A percentile compares a stretch with the other conserved stretches of the same genome.
phyloP scores from a whole-genome alignment of 1,140 invertebrate genomes.

The Diachasmimorpha longicaudata region DNA sequence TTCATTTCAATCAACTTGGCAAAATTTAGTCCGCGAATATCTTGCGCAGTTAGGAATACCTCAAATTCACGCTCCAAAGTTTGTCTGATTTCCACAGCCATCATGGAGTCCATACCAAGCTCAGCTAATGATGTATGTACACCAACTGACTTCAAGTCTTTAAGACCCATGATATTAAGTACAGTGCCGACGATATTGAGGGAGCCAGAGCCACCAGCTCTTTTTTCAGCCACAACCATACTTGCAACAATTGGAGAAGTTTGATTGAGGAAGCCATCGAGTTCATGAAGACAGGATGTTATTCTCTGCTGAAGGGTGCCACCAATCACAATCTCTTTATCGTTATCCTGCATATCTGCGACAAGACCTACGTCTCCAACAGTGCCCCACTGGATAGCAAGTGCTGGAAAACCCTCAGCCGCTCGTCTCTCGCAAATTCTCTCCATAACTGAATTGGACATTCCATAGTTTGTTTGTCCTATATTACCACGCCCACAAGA shows the following conservation, averaged over 20 bases:
- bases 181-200: slow-evolving; percentile 59
- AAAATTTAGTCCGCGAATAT: slow-evolving; percentile 70
- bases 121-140: slow-evolving; percentile 72
- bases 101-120: slow-evolving; percentile 82
- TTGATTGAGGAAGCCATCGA: slow-evolving; percentile 68
- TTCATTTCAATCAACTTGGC: slow-evolving; percentile 64
- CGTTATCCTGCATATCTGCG: slow-evolving; percentile 70
- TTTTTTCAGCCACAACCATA: slow-evolving; percentile 69
- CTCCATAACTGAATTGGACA: slow-evolving; percentile 69
- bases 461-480: slow-evolving; percentile 80
- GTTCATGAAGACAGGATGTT: slow-evolving; percentile 65
- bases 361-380: slow-evolving; percentile 67
- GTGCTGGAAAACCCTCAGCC: slow-evolving; percentile 61
- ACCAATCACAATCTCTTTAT: slow-evolving; percentile 66
- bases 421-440: slow-evolving; percentile 65
- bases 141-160: slow-evolving; percentile 66
- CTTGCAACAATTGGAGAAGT: slow-evolving; percentile 67
- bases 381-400: slow-evolving; percentile 69
- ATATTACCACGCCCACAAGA: slow-evolving; percentile 78
- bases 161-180: slow-evolving; percentile 60
- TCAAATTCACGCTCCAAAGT: slow-evolving; percentile 77
- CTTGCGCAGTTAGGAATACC: slow-evolving; percentile 72
- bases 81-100: slow-evolving; percentile 83
- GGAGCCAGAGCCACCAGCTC: slow-evolving; percentile 40
- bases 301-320: slow-evolving; percentile 75